Base-by-base conservation (phyloP, 2,888 invertebrate genomes). In the Bembecia ichneumoniformis region DNA sequence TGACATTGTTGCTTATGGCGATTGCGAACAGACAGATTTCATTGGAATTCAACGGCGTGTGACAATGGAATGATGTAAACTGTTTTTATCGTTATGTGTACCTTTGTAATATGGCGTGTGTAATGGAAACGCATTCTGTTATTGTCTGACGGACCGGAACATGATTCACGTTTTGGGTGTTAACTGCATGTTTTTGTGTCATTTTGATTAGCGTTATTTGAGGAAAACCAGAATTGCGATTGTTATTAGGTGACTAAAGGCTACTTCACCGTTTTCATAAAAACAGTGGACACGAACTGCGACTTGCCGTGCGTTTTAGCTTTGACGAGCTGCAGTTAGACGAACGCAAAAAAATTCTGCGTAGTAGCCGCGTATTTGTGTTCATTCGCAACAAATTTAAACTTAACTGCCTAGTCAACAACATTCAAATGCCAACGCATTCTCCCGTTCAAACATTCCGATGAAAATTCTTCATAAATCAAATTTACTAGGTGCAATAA, bases 81-180 rank as follows among this genome's bases (percentile, higher is more conserved):
- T 28, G 28, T 28, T 28, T 28, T 28, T 28, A n/a, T n/a, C n/a
- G n/a, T n/a, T n/a, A n/a, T n/a, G 28, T 28, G 9, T 28, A 2
- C 28, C 28, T 1, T 28, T 28, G 28, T 28, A 9, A 9, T 28
- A 9, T 2, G 28, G 40, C 13, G 40, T 40, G 14, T 14, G 14
- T 40, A 40, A 40, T 40, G 40, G 11, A 40, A 40, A 14, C n/a
- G 13, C 40, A 40, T 40, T 11, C n/a, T 40, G 40, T 40, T 40
- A 48, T 48, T 48, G 51, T 51, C 45, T 40, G 20, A 47, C 40
- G n/a, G n/a, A 56, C 52, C 56, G 51, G 49, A 50, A 52, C 43
- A 14, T 54, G 51, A 56, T 16, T 56, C 56, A 56, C 28, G 43
- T 20, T 46, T 9, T 40, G 40, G n/a, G 40, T 40, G 40, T 40